These are phyloP conservation scores for Pseudomyrmex sp. DNA, from an alignment of 1,140 invertebrate genomes.

Conservation along the genomic window DNA sequence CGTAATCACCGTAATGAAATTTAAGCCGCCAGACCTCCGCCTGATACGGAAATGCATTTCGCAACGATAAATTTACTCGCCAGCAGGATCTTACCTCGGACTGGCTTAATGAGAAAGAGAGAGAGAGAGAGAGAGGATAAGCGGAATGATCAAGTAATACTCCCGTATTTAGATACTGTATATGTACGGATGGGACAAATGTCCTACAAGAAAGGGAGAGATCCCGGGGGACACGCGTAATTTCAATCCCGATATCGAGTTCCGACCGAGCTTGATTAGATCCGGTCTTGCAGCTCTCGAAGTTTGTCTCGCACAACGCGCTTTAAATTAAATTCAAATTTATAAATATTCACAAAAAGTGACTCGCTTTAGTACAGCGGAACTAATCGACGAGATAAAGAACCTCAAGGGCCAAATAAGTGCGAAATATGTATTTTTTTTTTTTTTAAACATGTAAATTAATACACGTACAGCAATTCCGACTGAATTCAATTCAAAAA, in stretches of 20 bases:
- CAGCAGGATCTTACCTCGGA: slow-evolving; percentile 30
- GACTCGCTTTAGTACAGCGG: no score
- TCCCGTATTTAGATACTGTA: slow-evolving; percentile 23
- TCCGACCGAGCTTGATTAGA: slow-evolving; percentile 24
- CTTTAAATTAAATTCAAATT: neutral
- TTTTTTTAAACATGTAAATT: no score
- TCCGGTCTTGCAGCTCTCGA: neutral
- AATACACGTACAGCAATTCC: no score
- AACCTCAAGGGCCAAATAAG: no score
- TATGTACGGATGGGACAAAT: slow-evolving; percentile 6
- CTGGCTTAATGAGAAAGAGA: slow-evolving; percentile 33
- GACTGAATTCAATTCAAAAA: no score
- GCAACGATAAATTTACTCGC: slow-evolving; percentile 46
- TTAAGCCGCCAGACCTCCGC: slow-evolving; percentile 60
- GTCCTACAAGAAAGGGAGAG: slow-evolving; percentile 5
- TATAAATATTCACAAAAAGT: no score
- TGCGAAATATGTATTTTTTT: no score
- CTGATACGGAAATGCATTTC: slow-evolving; percentile 48
- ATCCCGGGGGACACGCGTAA: slow-evolving; percentile 3
- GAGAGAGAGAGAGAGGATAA: slow-evolving; percentile 35
- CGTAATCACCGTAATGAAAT: slow-evolving; percentile 78
- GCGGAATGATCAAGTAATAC: slow-evolving; percentile 36
- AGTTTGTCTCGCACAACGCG: slow-evolving; percentile 14
- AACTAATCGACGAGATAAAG: no score
- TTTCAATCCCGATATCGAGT: slow-evolving; percentile 32